Conservation (phyloP, 2,888 invertebrate species). For the Dorcus parallelipipedus region DNA sequence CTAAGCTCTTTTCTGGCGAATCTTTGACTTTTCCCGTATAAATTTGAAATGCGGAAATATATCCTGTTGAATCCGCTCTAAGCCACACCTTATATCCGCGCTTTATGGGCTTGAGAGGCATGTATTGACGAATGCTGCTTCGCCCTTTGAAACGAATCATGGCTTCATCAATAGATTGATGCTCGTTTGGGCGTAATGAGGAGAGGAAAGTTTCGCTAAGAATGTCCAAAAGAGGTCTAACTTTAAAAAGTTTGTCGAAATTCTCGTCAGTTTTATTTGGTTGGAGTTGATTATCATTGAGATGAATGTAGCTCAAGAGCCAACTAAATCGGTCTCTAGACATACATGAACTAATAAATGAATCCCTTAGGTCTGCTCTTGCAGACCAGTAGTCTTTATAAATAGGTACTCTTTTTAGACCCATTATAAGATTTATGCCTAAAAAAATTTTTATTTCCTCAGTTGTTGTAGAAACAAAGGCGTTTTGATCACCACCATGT, state of each 20-base stretch:
- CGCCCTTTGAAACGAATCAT: no score
- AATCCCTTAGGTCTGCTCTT: conserved; percentile 18
- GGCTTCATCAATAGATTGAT: not conserved
- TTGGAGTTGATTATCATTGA: conserved; percentile 25
- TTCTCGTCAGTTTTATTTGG: conserved; percentile 19
- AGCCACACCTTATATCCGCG: conserved; percentile 29
- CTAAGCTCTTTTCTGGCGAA: conserved; percentile 26
- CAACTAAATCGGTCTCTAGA: conserved; percentile 24
- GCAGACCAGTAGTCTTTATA: conserved; percentile 17
- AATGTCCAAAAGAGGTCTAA: conserved; percentile 22
- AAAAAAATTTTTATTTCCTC: conserved; percentile 18
- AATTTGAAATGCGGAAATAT: conserved; percentile 31
- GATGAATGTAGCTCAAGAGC: conserved; percentile 24
- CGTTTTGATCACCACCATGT: not conserved
- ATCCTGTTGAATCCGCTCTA: conserved; percentile 26
- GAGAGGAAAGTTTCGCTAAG: conserved; percentile 17
- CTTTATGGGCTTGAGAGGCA: no score
- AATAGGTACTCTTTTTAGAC: conserved; percentile 14
- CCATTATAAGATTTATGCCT: conserved; percentile 25
- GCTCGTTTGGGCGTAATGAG: conserved; percentile 14
- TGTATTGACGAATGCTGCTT: no score
- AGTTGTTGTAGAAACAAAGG: not conserved
- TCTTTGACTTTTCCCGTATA: conserved; percentile 33
- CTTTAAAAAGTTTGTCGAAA: conserved; percentile 29
- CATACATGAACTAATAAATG: conserved; percentile 20